Conservation (phyloP, 92 coral and sea anemone species). For the Blastomussa wellsi region DNA sequence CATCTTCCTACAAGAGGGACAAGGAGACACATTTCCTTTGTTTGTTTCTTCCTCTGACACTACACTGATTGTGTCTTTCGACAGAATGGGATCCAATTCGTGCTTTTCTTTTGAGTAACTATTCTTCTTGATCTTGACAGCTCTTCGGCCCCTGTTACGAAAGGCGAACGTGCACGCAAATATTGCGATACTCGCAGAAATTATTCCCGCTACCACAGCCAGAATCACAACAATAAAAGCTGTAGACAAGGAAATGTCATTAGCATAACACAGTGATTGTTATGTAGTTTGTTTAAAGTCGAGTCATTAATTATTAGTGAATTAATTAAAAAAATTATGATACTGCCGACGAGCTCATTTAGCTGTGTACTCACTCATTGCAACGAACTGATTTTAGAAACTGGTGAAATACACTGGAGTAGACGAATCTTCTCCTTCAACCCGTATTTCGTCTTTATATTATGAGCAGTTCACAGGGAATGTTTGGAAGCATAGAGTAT, state of each 20-base stretch:
- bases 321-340: not conserved
- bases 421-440: not conserved
- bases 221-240: conserved; percentile 16
- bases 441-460: not conserved
- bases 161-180: conserved; percentile 17
- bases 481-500: conserved; percentile 12
- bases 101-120: conserved; percentile 5
- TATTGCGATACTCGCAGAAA: conserved; percentile 14
- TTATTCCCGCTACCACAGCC: conserved; percentile 26
- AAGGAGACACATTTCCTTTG: conserved; percentile 38
- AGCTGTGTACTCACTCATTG: conserved; percentile 9
- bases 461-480: not conserved
- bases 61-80: not conserved
- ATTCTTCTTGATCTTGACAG: not conserved
- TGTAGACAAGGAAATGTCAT: not conserved
- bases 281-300: not conserved
- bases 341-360: not conserved
- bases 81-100: conserved; percentile 27
- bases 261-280: conserved; percentile 6
- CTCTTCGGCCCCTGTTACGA: conserved; percentile 3
- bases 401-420: not conserved
- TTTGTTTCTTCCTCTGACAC: not conserved
- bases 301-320: not conserved
- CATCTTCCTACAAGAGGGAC: conserved; percentile 50
- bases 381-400: not conserved